Base-by-base conservation (phyloP, 1,140 invertebrate genomes). In the Drosophila leontia region DNA sequence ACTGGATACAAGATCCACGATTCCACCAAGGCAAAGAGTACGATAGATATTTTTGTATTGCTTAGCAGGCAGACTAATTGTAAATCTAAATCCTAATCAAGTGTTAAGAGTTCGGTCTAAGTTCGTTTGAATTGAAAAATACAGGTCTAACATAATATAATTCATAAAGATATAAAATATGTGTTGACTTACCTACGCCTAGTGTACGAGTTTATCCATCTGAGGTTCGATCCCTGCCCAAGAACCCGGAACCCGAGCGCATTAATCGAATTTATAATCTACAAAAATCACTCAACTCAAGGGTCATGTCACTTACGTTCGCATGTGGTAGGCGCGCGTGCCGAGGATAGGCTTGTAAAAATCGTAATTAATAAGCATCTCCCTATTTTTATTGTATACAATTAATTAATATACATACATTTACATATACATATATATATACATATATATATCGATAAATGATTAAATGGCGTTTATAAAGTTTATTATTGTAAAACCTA, bases 11-110 rank as follows among this genome's bases (percentile, higher is more conserved):
- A 60, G 55, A n/a, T 32, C 50, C 63, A 57, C 42, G 35, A 58
- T 50, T 58, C 69, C 69, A 58, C 69, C 69, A 58, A 17, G 53
- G 69, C 65, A 50, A 34, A 74, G 34, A 55, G 53, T 63, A 67
- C 59, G 75, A 83, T 65, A 53, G 78, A 80, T 87, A 88, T 87
- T 88, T 87, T 88, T 86, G 65, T 86, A 86, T 88, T 76, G 50
- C 74, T 79, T 76, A 80, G 62, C 48, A 65, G 80, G 72, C 72
- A 48, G 68, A 82, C 44, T 87, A 82, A 84, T 72, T 77, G 51
- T 82, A 78, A 67, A 65, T 78, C 35, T 41, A 75, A 58, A 51
- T 45, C 53, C 37, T 53, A 59, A 63, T 71, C 57, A 71, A 78
- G 67, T 55, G 55, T 76, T 77, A 77, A 67, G 61, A 65, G 61